Evolutionary conservation across 2,797 vertebrate genomes (phyloP).

Genomic region (Anableps anableps): DNA sequence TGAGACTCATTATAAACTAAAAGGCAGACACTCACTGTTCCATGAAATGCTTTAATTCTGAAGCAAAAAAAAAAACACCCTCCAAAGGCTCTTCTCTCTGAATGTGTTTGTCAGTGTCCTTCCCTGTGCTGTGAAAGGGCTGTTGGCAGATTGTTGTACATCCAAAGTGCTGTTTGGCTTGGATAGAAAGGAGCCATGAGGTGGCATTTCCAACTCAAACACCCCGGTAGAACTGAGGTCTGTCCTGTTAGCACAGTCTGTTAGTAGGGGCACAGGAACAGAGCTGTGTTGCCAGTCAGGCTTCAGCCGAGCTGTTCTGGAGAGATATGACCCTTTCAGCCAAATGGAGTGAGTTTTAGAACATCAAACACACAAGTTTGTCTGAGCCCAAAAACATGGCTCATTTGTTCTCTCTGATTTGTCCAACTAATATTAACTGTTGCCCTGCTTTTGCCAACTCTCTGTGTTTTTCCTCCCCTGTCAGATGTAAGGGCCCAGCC

Average conservation of each 20-base stretch:
- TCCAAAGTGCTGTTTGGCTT: slow-evolving; percentile 66
- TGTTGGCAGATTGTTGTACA: slow-evolving; percentile 47
- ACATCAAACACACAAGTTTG: slow-evolving; percentile 36
- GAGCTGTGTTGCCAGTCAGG: slow-evolving; percentile 60
- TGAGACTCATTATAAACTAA: slow-evolving; percentile 73
- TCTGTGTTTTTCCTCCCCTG: slow-evolving; percentile 25
- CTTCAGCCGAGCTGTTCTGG: slow-evolving; percentile 58
- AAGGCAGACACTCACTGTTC: slow-evolving; percentile 54
- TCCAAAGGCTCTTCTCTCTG: slow-evolving; percentile 8
- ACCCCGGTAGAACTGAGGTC: slow-evolving; percentile 51
- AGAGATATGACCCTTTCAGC: slow-evolving; percentile 62
- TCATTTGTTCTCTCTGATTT: slow-evolving; percentile 50
- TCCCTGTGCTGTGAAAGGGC: slow-evolving; percentile 37
- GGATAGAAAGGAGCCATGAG: slow-evolving; percentile 40
- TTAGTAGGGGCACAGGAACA: slow-evolving; percentile 64
- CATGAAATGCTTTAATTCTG: slow-evolving; percentile 42
- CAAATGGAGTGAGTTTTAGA: slow-evolving; percentile 64
- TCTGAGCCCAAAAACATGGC: slow-evolving; percentile 44
- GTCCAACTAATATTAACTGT: slow-evolving; percentile 48
- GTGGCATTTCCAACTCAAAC: slow-evolving; percentile 76
- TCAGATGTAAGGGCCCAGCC: slow-evolving; percentile 89
- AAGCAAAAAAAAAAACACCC: slow-evolving; percentile 28
- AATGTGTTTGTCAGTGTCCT: slow-evolving; percentile 42
- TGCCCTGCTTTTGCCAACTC: slow-evolving; percentile 26
- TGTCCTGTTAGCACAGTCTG: slow-evolving; percentile 76